These are phyloP conservation scores for Caenorhabditis remanei DNA, from an alignment of 1,140 invertebrate species.

Conservation along the genomic window DNA sequence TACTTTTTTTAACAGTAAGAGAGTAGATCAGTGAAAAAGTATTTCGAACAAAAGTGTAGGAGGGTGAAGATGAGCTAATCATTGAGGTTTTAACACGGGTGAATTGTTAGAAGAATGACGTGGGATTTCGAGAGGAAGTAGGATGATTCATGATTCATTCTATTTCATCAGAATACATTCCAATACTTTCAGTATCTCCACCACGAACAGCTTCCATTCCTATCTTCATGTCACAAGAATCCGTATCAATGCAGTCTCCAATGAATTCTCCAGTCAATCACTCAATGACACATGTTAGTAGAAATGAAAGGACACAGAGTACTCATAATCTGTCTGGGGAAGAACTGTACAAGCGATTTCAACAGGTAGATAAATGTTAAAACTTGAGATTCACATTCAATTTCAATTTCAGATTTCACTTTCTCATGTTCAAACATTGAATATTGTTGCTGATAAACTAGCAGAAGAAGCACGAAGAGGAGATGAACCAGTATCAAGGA, in stretches of 20 bases:
- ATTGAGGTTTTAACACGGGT: conserved; percentile 1
- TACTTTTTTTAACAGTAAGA: conserved; percentile 9
- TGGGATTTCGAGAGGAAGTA: neutral
- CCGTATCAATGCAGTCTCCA: conserved; percentile 45
- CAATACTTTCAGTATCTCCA: conserved; percentile 6
- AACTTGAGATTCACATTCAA: too few species aligned
- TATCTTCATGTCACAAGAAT: conserved; percentile 61
- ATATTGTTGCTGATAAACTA: conserved; percentile 59
- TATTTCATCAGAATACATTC: neutral
- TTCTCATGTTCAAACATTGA: conserved; percentile 58
- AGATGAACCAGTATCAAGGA: conserved; percentile 59
- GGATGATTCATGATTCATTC: neutral
- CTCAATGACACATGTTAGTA: conserved; percentile 7
- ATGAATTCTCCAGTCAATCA: conserved; percentile 49
- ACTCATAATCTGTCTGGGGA: conserved; percentile 34
- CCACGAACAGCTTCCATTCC: conserved; percentile 55
- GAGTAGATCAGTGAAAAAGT: neutral
- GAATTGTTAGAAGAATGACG: neutral
- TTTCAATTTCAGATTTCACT: conserved; percentile 34
- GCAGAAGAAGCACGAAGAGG: conserved; percentile 60
- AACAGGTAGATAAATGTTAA: conserved; percentile 25
- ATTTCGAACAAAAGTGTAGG: conserved; percentile 4
- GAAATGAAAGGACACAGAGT: conserved; percentile 31
- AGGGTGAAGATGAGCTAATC: conserved; percentile 2
- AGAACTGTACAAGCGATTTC: conserved; percentile 51